Evolutionary conservation across 2,888 invertebrate species (phyloP).

Genomic region (Thyatira batis): DNA sequence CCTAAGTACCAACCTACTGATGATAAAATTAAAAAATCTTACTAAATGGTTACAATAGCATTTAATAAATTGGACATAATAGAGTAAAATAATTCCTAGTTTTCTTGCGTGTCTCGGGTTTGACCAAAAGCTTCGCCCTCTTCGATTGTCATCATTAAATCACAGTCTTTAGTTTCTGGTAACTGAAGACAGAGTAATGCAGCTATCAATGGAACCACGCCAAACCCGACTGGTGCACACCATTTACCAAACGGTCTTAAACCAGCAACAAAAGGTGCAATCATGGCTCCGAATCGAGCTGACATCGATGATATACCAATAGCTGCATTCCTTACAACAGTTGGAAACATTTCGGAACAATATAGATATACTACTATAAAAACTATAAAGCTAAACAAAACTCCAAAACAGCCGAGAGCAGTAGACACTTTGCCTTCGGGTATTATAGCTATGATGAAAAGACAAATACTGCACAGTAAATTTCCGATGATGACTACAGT

Average conservation of each 20-base stretch:
- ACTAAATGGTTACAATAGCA: no score
- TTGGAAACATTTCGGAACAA: conserved; percentile 93
- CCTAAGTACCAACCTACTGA: no score
- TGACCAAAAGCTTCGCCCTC: conserved; percentile 85
- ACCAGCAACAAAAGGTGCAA: conserved; percentile 89
- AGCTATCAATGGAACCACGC: conserved; percentile 84
- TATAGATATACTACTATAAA: conserved; percentile 92
- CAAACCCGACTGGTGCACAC: conserved; percentile 88
- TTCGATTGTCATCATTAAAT: conserved; percentile 88
- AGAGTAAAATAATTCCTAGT: background rate
- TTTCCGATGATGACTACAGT: conserved; percentile 83
- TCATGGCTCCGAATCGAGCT: conserved; percentile 91
- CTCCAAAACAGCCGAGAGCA: conserved; percentile 86
- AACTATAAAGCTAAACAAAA: conserved; percentile 89
- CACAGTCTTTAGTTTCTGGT: conserved; percentile 90
- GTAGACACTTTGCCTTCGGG: conserved; percentile 71
- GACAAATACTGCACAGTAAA: conserved; percentile 79
- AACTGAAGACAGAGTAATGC: conserved; percentile 84
- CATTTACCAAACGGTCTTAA: conserved; percentile 79
- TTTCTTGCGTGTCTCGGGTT: conserved; percentile 7
- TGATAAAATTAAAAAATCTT: no score
- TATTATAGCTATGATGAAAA: conserved; percentile 84
- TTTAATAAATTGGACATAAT: no score
- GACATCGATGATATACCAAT: conserved; percentile 92
- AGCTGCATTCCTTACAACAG: conserved; percentile 92